Evolutionary conservation across 2,113 vertebrate species (phyloP).

Genomic region (Chelonoidis abingdonii): DNA sequence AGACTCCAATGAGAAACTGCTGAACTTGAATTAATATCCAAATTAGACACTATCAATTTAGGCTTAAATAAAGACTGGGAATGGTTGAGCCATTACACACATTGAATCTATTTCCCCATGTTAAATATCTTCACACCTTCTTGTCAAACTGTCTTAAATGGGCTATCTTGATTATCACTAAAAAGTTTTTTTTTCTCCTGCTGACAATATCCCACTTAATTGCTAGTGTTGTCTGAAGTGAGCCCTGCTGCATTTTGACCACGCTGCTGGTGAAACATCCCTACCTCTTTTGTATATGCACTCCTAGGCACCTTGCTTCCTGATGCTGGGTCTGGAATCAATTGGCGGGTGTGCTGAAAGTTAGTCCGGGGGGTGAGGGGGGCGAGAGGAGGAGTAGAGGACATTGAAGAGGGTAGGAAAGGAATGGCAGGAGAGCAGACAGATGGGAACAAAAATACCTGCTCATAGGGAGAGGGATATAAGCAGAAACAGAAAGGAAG

Average conservation of each 20-base stretch:
- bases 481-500: not conserved
- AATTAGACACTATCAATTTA: too few species aligned
- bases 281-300: not conserved
- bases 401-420: not conserved
- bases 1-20: too few species aligned
- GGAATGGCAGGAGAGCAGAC: not conserved
- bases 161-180: too few species aligned
- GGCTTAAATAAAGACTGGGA: too few species aligned
- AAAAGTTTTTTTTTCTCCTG: too few species aligned
- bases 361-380: too few species aligned
- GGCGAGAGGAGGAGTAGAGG: not conserved
- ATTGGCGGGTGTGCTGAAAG: not conserved
- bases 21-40: too few species aligned
- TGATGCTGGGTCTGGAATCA: not conserved
- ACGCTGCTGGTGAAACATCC: accelerated
- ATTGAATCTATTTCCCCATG: too few species aligned
- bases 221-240: not conserved
- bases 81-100: too few species aligned
- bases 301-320: not conserved
- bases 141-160: too few species aligned
- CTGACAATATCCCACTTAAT: too few species aligned
- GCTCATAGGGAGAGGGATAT: not conserved
- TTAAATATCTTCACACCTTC: too few species aligned
- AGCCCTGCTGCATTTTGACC: not conserved
- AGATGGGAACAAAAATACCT: not conserved